Percentiles rank a stretch among this genome's conserved stretches.
phyloP scores from a whole-genome alignment of 2,888 invertebrate species.

The Leucophenga montana region DNA sequence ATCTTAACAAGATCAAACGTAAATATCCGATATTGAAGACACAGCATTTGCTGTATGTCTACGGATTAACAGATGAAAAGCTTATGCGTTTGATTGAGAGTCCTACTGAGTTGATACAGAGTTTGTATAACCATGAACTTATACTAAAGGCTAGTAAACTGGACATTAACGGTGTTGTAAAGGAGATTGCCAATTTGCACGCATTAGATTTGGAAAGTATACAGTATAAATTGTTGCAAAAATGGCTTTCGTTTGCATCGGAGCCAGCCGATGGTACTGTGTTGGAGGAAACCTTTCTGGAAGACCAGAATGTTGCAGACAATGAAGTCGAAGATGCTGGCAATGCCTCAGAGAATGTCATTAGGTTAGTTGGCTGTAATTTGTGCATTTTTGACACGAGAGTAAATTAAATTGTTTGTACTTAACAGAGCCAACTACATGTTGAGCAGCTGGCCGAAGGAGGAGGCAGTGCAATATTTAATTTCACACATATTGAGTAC shows the following conservation, averaged over 20 bases:
- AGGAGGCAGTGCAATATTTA: constrained; percentile 68
- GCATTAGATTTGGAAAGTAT: constrained; percentile 63
- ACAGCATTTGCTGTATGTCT: constrained; percentile 70
- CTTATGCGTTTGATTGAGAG: constrained; percentile 68
- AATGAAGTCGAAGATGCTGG: constrained; percentile 41
- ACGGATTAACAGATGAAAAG: constrained; percentile 70
- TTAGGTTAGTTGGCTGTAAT: constrained; percentile 47
- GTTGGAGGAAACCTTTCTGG: constrained; percentile 71
- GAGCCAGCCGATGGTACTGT: constrained; percentile 60
- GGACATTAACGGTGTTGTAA: constrained; percentile 70
- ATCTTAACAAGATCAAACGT: constrained; percentile 68
- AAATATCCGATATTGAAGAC: constrained; percentile 72
- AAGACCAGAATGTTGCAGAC: constrained; percentile 61
- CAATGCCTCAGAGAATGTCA: constrained; percentile 66
- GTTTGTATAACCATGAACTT: constrained; percentile 69
- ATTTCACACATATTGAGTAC: constrained; percentile 67
- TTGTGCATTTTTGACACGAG: not conserved
- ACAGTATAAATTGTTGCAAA: constrained; percentile 69
- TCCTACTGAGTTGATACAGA: constrained; percentile 68
- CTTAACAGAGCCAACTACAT: constrained; percentile 69
- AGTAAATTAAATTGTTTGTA: not conserved
- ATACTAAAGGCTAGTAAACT: constrained; percentile 68
- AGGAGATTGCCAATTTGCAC: constrained; percentile 68
- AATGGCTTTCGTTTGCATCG: constrained; percentile 69
- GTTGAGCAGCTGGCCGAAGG: constrained; percentile 69